Evolutionary conservation across 2,113 vertebrate species (phyloP).

Genomic region (Panurus biarmicus): DNA sequence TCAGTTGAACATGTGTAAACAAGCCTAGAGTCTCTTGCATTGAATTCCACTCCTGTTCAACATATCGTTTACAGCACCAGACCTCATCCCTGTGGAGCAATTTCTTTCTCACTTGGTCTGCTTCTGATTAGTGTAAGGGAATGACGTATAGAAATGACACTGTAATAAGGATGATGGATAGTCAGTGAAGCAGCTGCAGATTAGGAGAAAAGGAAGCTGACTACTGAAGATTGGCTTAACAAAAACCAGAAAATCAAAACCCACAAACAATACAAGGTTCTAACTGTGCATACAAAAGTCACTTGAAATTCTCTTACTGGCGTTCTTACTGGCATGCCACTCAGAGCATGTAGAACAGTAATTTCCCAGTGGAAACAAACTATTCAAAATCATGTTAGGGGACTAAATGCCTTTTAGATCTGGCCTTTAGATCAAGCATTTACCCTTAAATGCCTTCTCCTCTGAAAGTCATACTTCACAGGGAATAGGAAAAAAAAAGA

Average conservation of each 20-base stretch:
- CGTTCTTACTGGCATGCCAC: not conserved
- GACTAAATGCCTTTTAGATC: not conserved
- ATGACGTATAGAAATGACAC: conserved; percentile 13
- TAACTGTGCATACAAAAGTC: not conserved
- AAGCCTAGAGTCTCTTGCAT: not conserved
- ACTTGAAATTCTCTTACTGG: not conserved
- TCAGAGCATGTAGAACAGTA: not conserved
- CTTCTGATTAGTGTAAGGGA: conserved; percentile 24
- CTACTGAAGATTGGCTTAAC: not conserved
- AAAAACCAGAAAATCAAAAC: not conserved
- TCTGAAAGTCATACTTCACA: not conserved
- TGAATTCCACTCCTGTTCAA: conserved; percentile 19
- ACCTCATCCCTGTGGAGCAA: conserved; percentile 2
- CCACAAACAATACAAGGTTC: not conserved
- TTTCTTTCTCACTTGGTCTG: conserved; percentile 25
- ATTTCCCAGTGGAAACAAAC: not conserved
- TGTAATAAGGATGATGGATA: conserved; percentile 33
- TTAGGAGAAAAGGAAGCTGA: conserved; percentile 8
- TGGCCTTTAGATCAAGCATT: not conserved
- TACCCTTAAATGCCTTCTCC: not conserved
- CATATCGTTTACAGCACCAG: not conserved
- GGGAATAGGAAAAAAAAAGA: conserved; percentile 6
- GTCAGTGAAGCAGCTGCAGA: not conserved
- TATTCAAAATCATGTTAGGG: not conserved
- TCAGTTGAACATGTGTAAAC: not conserved